Evolutionary conservation across 2,888 invertebrate species (phyloP).

Genomic region (Unio delphinus): DNA sequence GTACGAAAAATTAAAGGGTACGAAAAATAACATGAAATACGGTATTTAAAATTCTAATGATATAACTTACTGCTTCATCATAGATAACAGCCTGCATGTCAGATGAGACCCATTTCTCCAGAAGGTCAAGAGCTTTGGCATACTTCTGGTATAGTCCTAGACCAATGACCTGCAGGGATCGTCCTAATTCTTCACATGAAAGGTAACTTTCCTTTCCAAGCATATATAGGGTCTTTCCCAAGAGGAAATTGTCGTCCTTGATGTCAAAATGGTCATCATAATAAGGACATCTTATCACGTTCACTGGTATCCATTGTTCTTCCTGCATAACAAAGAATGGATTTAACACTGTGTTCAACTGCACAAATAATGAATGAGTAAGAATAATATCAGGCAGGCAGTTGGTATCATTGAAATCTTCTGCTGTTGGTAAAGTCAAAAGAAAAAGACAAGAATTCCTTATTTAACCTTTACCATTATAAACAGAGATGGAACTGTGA

Average conservation of each 20-base stretch:
- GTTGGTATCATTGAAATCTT: not conserved
- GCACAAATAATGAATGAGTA: not conserved
- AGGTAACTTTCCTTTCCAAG: conserved; percentile 46
- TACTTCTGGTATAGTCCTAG: conserved; percentile 80
- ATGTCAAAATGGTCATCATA: conserved; percentile 94
- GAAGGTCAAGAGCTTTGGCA: conserved; percentile 71
- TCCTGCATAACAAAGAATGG: conserved; percentile 42
- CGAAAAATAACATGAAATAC: not conserved
- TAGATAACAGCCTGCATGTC: conserved; percentile 17
- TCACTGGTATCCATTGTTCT: conserved; percentile 81
- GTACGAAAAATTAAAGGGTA: too few species aligned
- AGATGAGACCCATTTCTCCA: conserved; percentile 42
- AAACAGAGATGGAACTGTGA: not conserved
- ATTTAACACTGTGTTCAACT: conserved; percentile 1
- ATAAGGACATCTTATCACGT: conserved; percentile 84
- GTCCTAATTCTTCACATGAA: conserved; percentile 45
- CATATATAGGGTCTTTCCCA: conserved; percentile 84
- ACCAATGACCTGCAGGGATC: conserved; percentile 76
- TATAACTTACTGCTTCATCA: conserved; percentile 40
- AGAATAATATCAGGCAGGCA: not conserved
- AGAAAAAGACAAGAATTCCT: not conserved
- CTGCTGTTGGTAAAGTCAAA: not conserved
- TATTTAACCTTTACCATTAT: not conserved
- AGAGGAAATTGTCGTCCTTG: conserved; percentile 79
- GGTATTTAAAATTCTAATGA: not conserved